phyloP scores from a whole-genome alignment of 2,113 vertebrate genomes.

The Esox niger region DNA sequence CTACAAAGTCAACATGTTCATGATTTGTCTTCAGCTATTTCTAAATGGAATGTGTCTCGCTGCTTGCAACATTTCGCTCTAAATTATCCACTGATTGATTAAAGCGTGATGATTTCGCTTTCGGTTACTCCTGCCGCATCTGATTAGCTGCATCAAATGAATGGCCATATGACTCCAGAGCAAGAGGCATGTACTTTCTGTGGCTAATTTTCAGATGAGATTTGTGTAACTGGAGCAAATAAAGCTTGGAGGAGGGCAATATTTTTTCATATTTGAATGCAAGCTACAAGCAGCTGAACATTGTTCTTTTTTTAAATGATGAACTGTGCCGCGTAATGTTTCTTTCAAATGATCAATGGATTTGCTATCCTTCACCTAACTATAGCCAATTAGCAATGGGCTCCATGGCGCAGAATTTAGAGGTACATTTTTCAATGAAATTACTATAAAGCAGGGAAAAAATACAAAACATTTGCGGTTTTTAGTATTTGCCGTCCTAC shows the following conservation, averaged over 20 bases:
- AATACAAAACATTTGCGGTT: too few relatives aligned
- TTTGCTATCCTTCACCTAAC: constrained; percentile 66
- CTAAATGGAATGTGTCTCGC: too few relatives aligned
- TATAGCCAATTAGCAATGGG: constrained; percentile 63
- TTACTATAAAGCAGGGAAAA: constrained; percentile 51
- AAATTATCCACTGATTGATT: constrained; percentile 33
- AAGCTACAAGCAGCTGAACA: constrained; percentile 50
- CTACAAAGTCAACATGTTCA: too few relatives aligned
- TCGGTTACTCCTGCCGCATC: constrained; percentile 72
- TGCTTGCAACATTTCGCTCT: neutral
- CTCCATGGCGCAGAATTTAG: constrained; percentile 55
- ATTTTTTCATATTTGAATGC: constrained; percentile 62
- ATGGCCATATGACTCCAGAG: constrained; percentile 58
- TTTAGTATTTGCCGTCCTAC: too few relatives aligned
- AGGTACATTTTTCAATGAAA: constrained; percentile 61
- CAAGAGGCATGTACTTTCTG: constrained; percentile 50
- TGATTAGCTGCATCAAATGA: constrained; percentile 75
- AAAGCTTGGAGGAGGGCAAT: constrained; percentile 60
- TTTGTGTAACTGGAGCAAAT: constrained; percentile 65
- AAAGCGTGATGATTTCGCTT: constrained; percentile 66
- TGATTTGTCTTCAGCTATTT: too few relatives aligned
- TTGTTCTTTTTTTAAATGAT: constrained; percentile 71
- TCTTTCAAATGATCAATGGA: constrained; percentile 69
- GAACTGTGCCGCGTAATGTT: constrained; percentile 62
- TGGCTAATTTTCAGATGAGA: constrained; percentile 69